A percentile compares a stretch with the other conserved stretches of the same genome.
These are phyloP conservation scores for Premnoplex brunnescens DNA, from an alignment of 2,797 vertebrate genomes.

Conservation along the genomic window DNA sequence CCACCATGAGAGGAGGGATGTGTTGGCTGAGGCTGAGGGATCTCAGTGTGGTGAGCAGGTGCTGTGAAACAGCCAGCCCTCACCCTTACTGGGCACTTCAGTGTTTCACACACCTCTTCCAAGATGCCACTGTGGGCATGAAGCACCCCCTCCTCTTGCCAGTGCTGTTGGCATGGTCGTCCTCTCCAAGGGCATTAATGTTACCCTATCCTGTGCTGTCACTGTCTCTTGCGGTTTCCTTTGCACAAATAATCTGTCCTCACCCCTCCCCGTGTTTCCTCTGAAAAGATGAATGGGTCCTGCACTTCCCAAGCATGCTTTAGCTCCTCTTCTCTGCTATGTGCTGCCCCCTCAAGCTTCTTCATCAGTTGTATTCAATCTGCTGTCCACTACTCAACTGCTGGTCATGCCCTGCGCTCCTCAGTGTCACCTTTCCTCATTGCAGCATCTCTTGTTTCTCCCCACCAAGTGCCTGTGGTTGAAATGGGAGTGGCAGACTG, in stretches of 20 bases:
- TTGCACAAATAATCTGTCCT: background rate
- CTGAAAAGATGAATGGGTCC: background rate
- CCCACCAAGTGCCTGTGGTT: background rate
- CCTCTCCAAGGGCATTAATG: background rate
- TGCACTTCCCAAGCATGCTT: background rate
- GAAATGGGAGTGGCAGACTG: background rate
- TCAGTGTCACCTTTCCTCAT: background rate
- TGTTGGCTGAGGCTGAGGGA: background rate
- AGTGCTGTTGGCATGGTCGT: background rate
- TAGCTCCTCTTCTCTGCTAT: background rate
- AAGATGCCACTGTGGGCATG: background rate
- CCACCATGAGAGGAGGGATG: background rate
- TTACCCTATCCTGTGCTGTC: background rate
- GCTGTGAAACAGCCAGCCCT: background rate
- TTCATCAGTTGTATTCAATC: background rate
- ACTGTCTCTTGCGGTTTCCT: background rate
- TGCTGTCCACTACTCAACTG: background rate
- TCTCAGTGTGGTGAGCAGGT: background rate
- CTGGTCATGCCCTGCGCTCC: background rate
- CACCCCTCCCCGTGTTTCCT: background rate
- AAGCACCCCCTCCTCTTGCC: background rate
- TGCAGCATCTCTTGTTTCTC: background rate
- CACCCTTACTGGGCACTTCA: background rate
- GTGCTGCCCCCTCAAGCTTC: background rate
- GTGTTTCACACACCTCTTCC: rapidly evolving